Evolutionary conservation across 92 coral and sea anemone genomes (phyloP), one percentile per base, ranked within the genome.

Genomic region (Hydrozoanthus gracilis): DNA sequence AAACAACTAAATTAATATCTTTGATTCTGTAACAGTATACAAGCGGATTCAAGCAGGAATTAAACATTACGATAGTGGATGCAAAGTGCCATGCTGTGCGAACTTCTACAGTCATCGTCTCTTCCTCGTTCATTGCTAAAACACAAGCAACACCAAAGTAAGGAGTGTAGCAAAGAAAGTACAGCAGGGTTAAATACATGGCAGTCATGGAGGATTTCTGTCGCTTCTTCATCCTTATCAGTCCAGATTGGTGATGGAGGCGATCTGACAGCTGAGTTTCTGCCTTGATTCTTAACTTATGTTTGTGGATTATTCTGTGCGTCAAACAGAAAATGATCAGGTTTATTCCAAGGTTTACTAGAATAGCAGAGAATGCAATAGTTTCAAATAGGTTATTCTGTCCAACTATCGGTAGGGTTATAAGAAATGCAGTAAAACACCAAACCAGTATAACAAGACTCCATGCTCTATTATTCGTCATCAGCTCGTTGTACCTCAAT

Each of bases 201-300:
- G 64, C 79, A 14, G 64, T 75, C 45, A 50, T 51, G 17, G 79
- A 75, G 3, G 79, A 13, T 51, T 75, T 75, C 60, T 16, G 18
- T 7, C 79, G 27, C 5, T n/a, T 16, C 17, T 27, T 17, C 17
- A 75, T 49, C 44, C 46, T 27, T 18, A 9, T 46, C 6, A 62
- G 2, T 75, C 47, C 39, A 18, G 44, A 15, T 9, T 27, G 6
- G 11, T 75, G 64, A 51, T 75, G 79, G 6, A 75, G 55, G 7
- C 79, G 79, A 50, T 47, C 11, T 75, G 79, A 75, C 62, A 75
- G 11, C 79, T 51, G 79, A 49, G 12, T 49, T 17, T 75, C 79
- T 17, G 79, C 62, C 8, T 75, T 11, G 8, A 75, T 50, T 75
- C 47, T 75, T 75, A 14, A 5, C 16, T 75, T 18, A 39, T 75